Evolutionary conservation across 2,888 invertebrate genomes (phyloP), one percentile per base, ranked within the genome.

Genomic region (Melitaea athalia): DNA sequence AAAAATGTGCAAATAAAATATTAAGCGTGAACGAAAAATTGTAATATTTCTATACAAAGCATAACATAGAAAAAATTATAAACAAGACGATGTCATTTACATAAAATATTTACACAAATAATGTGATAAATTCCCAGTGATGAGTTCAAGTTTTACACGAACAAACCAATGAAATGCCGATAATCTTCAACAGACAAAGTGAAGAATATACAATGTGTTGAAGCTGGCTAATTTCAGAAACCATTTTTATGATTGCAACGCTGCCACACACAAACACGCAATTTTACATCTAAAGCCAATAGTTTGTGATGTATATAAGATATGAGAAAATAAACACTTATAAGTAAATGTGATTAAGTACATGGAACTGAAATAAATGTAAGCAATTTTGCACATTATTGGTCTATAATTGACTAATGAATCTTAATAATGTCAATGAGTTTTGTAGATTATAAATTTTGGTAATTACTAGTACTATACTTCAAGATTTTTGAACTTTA

Each of bases 1-100:
- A 85, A 85, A 63, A 69, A 50, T 61, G 59, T 64, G 63, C 60
- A 31, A 43, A 11, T 38, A 59, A 64, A 67, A 47, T 45, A 47
- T 14, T 52, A 31, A 52, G 42, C 53, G 53, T 55, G 33, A 55
- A 55, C 31, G 53, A 3, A 55, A 49, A 33, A 14, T 14, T 55
- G n/a, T 55, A 55, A 33, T 7, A 53, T 14, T 33, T 33, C 14
- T n/a, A 55, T 33, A 55, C 8, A 50, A 55, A 55, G 53, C 53
- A 24, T 3, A 38, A 7, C 5, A 38, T 7, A 38, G 3, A 38
- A 38, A 38, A 3, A 38, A 38, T 38, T 38, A 38, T 8, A 38
- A 38, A 47, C 5, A 47, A 47, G 11, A 38, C 38, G 38, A 38
- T 38, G 38, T 38, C 24, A 24, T 24, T 24, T 24, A 24, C 24